These are phyloP conservation scores for Oedothorax gibbosus DNA, from an alignment of 1,140 invertebrate species.

Conservation along the genomic window DNA sequence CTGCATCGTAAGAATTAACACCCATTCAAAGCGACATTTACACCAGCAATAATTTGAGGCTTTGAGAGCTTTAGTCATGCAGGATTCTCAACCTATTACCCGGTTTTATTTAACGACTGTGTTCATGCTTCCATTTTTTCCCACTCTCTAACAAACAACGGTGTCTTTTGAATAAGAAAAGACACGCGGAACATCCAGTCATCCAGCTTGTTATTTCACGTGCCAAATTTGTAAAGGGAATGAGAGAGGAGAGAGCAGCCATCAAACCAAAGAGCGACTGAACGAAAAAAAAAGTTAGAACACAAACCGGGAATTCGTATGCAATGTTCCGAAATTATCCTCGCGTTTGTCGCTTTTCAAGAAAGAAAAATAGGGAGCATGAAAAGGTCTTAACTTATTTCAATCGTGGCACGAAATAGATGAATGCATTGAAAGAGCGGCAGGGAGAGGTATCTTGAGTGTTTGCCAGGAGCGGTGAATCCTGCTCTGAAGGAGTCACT, in stretches of 20 bases:
- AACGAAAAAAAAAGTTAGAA: not conserved
- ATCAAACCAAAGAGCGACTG: not conserved
- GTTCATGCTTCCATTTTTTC: no score
- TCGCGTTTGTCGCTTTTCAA: slow-evolving; percentile 37
- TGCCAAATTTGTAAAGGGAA: not conserved
- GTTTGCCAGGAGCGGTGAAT: slow-evolving; percentile 13
- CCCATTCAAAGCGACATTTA: slow-evolving; percentile 5
- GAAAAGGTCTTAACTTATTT: slow-evolving; percentile 35
- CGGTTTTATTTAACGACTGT: slow-evolving; percentile 25
- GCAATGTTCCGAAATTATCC: slow-evolving; percentile 52
- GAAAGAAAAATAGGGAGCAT: not conserved
- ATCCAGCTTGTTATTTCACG: slow-evolving; percentile 44
- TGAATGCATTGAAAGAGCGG: slow-evolving; percentile 20
- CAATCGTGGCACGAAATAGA: slow-evolving; percentile 24
- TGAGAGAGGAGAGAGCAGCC: not conserved
- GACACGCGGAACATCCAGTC: slow-evolving; percentile 21
- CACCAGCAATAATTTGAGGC: slow-evolving; percentile 13
- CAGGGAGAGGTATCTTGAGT: slow-evolving; percentile 13
- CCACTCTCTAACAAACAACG: no score
- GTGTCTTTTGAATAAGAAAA: not conserved
- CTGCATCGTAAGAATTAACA: not conserved
- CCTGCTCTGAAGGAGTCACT: not conserved
- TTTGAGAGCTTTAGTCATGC: slow-evolving; percentile 8
- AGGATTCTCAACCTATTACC: slow-evolving; percentile 11
- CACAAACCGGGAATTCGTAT: not conserved